Evolutionary conservation across 2,888 invertebrate genomes (phyloP).

Genomic region (Tillus elongatus): DNA sequence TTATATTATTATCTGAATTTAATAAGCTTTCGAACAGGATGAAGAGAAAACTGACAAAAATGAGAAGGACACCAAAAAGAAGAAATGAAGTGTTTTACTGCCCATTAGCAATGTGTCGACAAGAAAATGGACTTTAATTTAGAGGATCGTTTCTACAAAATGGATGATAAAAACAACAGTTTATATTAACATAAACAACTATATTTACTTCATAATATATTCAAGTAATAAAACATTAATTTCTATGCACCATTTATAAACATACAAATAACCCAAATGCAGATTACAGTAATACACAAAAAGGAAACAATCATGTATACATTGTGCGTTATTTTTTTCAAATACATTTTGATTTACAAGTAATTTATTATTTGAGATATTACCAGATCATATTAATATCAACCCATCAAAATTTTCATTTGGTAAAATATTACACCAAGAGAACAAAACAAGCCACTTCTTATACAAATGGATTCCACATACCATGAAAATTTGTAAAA

Average conservation of each 20-base stretch:
- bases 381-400: no score
- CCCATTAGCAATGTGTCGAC: no score
- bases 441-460: no score
- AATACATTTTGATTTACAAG: neutral
- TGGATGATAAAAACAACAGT: no score
- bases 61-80: neutral
- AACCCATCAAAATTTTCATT: no score
- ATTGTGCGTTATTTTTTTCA: slow-evolving; percentile 1
- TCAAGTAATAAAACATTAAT: neutral
- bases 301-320: neutral
- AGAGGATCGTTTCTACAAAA: neutral
- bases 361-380: no score
- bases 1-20: no score
- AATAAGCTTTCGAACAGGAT: slow-evolving; percentile 3
- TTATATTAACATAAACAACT: neutral
- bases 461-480: no score
- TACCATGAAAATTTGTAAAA: no score
- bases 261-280: neutral
- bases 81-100: neutral
- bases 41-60: no score
- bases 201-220: neutral
- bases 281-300: neutral
- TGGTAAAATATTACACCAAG: no score
- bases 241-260: slow-evolving; percentile 1
- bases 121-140: neutral